Evolutionary conservation across 2,797 vertebrate species (phyloP), one percentile per base, ranked within the genome.

Genomic region (Tapera naevia): DNA sequence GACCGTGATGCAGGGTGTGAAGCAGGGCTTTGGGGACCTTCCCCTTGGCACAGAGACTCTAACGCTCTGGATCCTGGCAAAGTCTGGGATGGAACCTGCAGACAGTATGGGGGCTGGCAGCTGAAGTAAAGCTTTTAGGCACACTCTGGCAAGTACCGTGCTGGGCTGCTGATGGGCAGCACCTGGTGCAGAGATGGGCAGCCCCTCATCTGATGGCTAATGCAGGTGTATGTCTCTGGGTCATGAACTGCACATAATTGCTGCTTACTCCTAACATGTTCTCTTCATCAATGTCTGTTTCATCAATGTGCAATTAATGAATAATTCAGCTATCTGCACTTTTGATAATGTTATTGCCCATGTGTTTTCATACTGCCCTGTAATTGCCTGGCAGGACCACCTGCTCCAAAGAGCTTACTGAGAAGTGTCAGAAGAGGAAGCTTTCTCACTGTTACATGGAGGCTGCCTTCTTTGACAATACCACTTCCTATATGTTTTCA

Each of bases 161-260:
- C 16, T 0, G 3, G 18, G 64, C 72, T 57, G 62, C 21, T 61
- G 35, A 7, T 1, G 2, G 39, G 56, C 66, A 70, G 39, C 48
- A 27, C 5, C 25, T 35, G 50, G 11, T 22, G 32, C 2, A 2
- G 32, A 71, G 39, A 13, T 0, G 25, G 33, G 37, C 21, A 51
- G 0, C 11, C 30, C 56, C 43, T 19, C 21, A 5, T 13, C 13
- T 27, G 41, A 19, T 17, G 56, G 43, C 48, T 35, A 16, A 17
- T 10, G 43, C 14, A 30, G 39, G 19, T 6, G 0, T 2, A 1
- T 5, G 35, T 56, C 32, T 61, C 43, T 51, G 51, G 41, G 50
- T 35, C 1, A 0, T 25, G 57, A 74, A 5, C 41, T 51, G 9
- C 1, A 1, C 14, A 27, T 39, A 35, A 12, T 46, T 74, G 57